phyloP scores from a whole-genome alignment of 1,140 invertebrate species.

The Drosophila orosa region DNA sequence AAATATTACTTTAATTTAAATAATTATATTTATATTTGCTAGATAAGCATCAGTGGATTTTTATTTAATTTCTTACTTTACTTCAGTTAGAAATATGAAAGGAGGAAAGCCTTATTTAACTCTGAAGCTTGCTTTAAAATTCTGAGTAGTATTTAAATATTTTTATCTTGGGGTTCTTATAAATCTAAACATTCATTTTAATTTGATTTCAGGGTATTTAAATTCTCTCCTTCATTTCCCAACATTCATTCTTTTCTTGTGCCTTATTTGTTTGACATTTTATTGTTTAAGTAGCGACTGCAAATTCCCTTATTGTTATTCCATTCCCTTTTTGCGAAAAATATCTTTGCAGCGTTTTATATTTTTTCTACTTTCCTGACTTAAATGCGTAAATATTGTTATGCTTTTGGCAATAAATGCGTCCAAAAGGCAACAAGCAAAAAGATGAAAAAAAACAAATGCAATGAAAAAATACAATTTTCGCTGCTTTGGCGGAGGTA shows the following conservation, averaged over 20 bases:
- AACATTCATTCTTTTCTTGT: not conserved
- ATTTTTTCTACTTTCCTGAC: constrained; percentile 38
- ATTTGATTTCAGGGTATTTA: not conserved
- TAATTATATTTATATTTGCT: not conserved
- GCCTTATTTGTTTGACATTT: constrained; percentile 6
- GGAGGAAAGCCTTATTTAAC: not conserved
- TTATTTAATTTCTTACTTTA: not conserved
- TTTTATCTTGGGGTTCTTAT: not conserved
- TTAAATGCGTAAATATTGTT: constrained; percentile 67
- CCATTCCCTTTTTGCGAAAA: constrained; percentile 20
- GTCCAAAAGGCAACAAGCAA: constrained; percentile 22
- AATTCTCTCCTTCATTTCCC: no score
- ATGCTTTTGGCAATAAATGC: constrained; percentile 52
- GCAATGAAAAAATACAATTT: constrained; percentile 12
- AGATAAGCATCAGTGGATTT: not conserved
- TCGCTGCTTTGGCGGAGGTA: not conserved
- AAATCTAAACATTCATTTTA: no score
- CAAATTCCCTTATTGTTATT: constrained; percentile 57
- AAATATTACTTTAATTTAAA: not conserved
- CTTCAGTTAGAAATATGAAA: not conserved
- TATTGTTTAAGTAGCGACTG: constrained; percentile 33
- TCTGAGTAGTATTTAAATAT: no score
- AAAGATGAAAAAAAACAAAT: constrained; percentile 10
- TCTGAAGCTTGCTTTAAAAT: not conserved
- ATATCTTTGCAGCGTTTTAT: constrained; percentile 2